phyloP scores from a whole-genome alignment of 2,113 vertebrate species.

The Pampusana beccarii region DNA sequence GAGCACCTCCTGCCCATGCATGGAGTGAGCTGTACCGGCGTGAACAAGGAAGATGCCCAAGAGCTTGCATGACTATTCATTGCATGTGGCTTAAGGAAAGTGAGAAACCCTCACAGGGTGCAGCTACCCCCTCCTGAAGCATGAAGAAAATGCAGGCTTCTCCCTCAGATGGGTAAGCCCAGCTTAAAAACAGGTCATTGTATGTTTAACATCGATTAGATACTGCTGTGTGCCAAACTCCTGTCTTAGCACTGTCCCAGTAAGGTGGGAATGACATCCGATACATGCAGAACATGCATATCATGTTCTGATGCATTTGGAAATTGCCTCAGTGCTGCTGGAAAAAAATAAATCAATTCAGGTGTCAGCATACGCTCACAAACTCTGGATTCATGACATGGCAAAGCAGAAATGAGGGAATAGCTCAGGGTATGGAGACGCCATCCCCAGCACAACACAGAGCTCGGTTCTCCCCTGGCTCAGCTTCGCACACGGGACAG shows the following conservation, averaged over 20 bases:
- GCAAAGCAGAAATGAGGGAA: neutral
- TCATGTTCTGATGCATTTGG: neutral
- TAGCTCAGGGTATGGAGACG: neutral
- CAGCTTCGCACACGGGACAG: too few species aligned
- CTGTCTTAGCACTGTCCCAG: neutral
- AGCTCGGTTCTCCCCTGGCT: neutral
- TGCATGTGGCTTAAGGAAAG: neutral
- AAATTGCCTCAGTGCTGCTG: neutral
- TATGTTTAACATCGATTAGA: rapidly evolving
- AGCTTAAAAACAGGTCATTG: neutral
- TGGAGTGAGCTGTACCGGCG: neutral
- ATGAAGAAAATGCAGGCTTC: neutral
- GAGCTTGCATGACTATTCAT: neutral
- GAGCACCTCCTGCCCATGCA: neutral
- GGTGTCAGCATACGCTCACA: neutral
- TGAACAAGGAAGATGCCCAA: neutral
- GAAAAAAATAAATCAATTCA: neutral
- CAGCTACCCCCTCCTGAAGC: neutral
- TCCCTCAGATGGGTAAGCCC: neutral
- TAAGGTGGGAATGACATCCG: neutral
- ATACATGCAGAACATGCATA: neutral
- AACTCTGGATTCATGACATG: neutral
- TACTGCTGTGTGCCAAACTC: neutral
- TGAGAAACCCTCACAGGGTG: neutral
- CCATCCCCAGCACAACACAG: rapidly evolving